phyloP scores from a whole-genome alignment of 2,797 vertebrate genomes.

The Betta splendens region DNA sequence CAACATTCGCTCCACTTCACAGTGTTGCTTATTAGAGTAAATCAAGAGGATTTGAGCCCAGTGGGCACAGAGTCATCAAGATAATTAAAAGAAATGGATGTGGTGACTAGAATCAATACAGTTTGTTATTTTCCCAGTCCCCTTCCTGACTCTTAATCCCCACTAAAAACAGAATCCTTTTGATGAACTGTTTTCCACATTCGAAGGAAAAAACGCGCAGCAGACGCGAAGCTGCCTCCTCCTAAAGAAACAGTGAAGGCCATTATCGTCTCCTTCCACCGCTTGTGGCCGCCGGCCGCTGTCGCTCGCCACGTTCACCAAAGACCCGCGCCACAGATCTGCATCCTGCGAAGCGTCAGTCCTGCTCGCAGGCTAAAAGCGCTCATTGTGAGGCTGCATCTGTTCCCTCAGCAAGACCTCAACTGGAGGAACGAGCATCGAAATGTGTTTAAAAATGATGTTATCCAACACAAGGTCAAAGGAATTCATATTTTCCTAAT shows the following conservation, averaged over 20 bases:
- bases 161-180: constrained; percentile 36
- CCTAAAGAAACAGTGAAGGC: constrained; percentile 46
- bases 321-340: constrained; percentile 47
- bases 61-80: constrained; percentile 41
- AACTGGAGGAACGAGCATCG: constrained; percentile 4
- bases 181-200: constrained; percentile 31
- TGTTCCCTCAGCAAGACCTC: neutral
- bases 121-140: constrained; percentile 5
- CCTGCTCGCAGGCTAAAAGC: constrained; percentile 30
- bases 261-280: constrained; percentile 57
- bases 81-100: constrained; percentile 31
- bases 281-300: constrained; percentile 49
- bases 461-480: too few species aligned
- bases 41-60: constrained; percentile 51
- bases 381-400: constrained; percentile 29
- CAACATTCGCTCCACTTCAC: constrained; percentile 31
- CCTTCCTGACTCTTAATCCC: constrained; percentile 38
- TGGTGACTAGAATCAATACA: constrained; percentile 56
- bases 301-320: constrained; percentile 62
- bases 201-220: constrained; percentile 26
- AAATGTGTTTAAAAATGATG: too few species aligned
- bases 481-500: neutral
- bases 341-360: constrained; percentile 49
- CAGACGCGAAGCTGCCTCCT: constrained; percentile 5
- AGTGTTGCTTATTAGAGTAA: constrained; percentile 52